Percentiles rank a stretch among this genome's conserved stretches.
These are phyloP conservation scores for Dicycla oo DNA, from an alignment of 2,888 invertebrate species.

Conservation along the genomic window DNA sequence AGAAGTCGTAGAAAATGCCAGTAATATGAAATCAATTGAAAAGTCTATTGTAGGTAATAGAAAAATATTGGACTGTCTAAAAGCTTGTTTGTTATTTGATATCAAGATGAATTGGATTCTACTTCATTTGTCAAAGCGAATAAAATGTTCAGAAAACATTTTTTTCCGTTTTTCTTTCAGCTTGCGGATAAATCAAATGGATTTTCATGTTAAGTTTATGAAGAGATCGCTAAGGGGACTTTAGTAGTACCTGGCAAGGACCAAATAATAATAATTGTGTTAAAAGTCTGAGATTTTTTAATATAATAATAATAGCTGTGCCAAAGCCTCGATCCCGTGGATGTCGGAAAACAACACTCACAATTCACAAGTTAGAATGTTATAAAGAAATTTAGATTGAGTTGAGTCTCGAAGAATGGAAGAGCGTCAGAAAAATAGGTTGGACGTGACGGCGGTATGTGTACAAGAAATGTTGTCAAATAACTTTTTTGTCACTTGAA, in stretches of 20 bases:
- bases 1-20: not conserved
- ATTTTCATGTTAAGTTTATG: slow-evolving; percentile 19
- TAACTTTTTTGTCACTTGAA: not conserved
- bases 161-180: slow-evolving; percentile 27
- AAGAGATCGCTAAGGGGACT: not conserved
- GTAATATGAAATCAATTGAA: slow-evolving; percentile 5
- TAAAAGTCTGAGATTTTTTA: slow-evolving; percentile 23
- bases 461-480: not conserved
- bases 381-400: slow-evolving; percentile 13
- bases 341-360: not conserved
- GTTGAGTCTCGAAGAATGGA: not conserved
- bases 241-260: not conserved
- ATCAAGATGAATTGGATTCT: slow-evolving; percentile 46
- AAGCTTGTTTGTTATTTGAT: slow-evolving; percentile 28
- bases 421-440: slow-evolving; percentile 9
- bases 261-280: slow-evolving; percentile 26
- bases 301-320: slow-evolving; percentile 1
- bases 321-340: not conserved
- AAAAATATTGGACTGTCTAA: slow-evolving; percentile 20
- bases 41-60: not conserved
- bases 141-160: slow-evolving; percentile 36
- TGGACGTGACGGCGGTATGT: not conserved
- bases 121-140: slow-evolving; percentile 48
- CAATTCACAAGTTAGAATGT: not conserved
- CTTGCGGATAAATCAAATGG: slow-evolving; percentile 28